Evolutionary conservation across 92 coral and sea anemone species (phyloP), one percentile per base, ranked within the genome.

Genomic region (Hydrozoanthus gracilis): DNA sequence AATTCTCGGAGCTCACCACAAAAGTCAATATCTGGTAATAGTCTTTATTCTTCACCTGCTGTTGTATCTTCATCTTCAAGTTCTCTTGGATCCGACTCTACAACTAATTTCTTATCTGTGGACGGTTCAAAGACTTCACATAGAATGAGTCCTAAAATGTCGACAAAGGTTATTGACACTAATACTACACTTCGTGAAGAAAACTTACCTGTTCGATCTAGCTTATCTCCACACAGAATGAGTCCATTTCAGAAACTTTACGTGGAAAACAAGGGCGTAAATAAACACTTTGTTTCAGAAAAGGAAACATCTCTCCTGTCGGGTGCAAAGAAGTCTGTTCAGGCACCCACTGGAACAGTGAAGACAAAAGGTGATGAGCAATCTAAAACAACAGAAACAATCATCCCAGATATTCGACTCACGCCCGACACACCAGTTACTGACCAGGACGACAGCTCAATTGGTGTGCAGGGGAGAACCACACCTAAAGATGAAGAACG

Each of bases 151-250:
- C 85, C 85, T 1, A 80, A 66, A 62, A n/a, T 80, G 55, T 80
- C 51, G 70, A 12, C 84, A 45, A 62, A 65, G 14, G 72, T 47
- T 18, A 45, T 50, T 18, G 85, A 64, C 27, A 45, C 73, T 49
- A 47, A 64, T 5, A 16, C 12, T 51, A 16, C 56, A 35, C 47
- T 11, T 5, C 60, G 13, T 11, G 85, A 45, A 52, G 85, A 80
- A 51, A 48, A 70, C 48, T 0, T 79, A 17, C 10, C 44, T 39
- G 27, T 16, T 64, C 39, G 49, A 62, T 64, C 48, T 35, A 49
- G 85, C 49, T 14, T 80, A 70, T 80, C 85, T 9, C 85, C 85
- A 11, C 85, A 80, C 46, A 80, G 74, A 67, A 65, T 4, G 44
- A 80, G 75, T 65, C 85, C 75, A 47, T 49, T 46, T 47, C 85